Conservation (phyloP, 2,888 invertebrate species). For the Hypsopygia costalis region DNA sequence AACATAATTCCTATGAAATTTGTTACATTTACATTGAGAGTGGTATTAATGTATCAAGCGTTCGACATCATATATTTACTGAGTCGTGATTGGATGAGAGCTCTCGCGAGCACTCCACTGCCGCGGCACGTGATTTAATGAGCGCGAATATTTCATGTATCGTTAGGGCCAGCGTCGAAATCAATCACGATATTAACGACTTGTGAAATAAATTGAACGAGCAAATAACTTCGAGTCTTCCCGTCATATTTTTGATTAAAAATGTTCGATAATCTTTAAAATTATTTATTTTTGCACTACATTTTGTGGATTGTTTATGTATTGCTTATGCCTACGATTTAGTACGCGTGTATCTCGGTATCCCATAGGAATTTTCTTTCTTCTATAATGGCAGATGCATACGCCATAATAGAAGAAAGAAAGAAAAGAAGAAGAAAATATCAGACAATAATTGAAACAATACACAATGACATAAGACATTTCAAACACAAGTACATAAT, state of each 20-base stretch:
- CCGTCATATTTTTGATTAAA: slow-evolving; percentile 18
- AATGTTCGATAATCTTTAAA: slow-evolving; percentile 5
- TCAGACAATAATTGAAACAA: no score
- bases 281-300: no score
- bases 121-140: slow-evolving; percentile 65
- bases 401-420: no score
- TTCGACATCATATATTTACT: slow-evolving; percentile 49
- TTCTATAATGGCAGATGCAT: no score
- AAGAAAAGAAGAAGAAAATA: no score
- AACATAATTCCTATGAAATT: slow-evolving; percentile 11
- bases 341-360: no score
- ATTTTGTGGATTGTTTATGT: no score
- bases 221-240: slow-evolving; percentile 37
- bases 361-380: no score
- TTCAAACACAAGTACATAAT: no score
- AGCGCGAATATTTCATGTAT: slow-evolving; percentile 74
- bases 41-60: slow-evolving; percentile 36
- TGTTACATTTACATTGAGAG: slow-evolving; percentile 21
- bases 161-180: slow-evolving; percentile 68
- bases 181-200: slow-evolving; percentile 74
- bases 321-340: no score
- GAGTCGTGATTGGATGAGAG: slow-evolving; percentile 56
- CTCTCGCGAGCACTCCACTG: slow-evolving; percentile 55
- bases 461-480: no score
- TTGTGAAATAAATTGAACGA: slow-evolving; percentile 67